Conservation (phyloP, 1,140 invertebrate genomes). For the Caerostris darwini region DNA sequence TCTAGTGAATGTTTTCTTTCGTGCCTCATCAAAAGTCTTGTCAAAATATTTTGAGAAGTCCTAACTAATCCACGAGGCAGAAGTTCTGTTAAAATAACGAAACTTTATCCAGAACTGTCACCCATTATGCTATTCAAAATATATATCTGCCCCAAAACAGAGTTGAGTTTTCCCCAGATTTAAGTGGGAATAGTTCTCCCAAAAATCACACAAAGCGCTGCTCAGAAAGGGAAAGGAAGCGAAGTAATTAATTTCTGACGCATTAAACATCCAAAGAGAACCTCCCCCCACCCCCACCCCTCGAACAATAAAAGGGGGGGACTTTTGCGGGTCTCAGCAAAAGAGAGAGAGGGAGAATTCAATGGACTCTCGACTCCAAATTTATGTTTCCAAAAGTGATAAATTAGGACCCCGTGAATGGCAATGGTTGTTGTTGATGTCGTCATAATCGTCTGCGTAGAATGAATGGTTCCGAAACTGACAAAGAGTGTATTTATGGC, state of each 20-base stretch:
- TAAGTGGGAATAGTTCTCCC: neutral
- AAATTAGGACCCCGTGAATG: conserved; percentile 5
- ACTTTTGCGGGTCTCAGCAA: neutral
- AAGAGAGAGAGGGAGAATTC: neutral
- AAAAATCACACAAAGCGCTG: conserved; percentile 6
- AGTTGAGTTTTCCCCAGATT: neutral
- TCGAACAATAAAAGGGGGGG: too few species aligned
- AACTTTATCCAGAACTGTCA: neutral
- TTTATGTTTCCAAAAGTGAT: neutral
- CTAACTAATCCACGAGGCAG: neutral
- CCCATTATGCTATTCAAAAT: neutral
- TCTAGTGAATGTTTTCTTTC: neutral
- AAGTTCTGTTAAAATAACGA: neutral
- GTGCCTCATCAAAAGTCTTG: neutral
- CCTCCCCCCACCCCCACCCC: too few species aligned
- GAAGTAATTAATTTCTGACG: conserved; percentile 11
- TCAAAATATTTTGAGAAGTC: neutral
- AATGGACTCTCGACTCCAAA: neutral
- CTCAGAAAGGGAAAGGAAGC: neutral
- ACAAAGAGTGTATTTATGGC: neutral
- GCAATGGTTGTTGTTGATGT: conserved; percentile 27
- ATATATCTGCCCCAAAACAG: too few species aligned
- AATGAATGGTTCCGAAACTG: neutral
- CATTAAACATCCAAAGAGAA: conserved; percentile 1
- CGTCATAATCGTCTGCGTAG: conserved; percentile 13